phyloP scores from a whole-genome alignment of 2,113 vertebrate genomes.

The Ceyx margarethae region DNA sequence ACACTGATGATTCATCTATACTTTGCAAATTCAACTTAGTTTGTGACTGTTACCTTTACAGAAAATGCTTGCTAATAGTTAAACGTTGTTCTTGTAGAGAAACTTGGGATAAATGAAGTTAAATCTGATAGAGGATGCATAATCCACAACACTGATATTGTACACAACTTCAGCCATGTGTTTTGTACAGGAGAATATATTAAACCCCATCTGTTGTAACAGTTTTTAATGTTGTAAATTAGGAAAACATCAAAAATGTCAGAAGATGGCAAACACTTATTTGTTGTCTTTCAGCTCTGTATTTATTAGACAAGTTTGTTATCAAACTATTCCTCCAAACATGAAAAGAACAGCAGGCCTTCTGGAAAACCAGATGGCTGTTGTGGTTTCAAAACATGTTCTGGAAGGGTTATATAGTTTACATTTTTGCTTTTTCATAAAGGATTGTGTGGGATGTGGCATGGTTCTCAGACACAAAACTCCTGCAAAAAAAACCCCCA shows the following conservation, averaged over 20 bases:
- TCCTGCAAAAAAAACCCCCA: not conserved
- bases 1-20: not conserved
- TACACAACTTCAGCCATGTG: constrained; percentile 73
- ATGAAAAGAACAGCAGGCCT: constrained; percentile 81
- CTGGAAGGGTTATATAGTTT: constrained; percentile 61
- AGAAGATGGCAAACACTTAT: constrained; percentile 64
- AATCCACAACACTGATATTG: constrained; percentile 50
- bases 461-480: constrained; percentile 21
- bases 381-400: constrained; percentile 62
- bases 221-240: constrained; percentile 81
- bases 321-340: constrained; percentile 80
- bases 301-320: constrained; percentile 80
- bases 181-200: constrained; percentile 79
- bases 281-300: constrained; percentile 75
- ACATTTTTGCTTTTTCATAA: constrained; percentile 51
- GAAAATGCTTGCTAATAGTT: constrained; percentile 3
- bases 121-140: constrained; percentile 62
- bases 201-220: constrained; percentile 81
- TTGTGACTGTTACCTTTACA: not conserved
- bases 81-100: not conserved
- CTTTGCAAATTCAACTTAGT: not conserved
- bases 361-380: constrained; percentile 82
- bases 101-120: constrained; percentile 16
- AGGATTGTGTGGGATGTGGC: constrained; percentile 42
- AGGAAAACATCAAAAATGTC: constrained; percentile 76